Evolutionary conservation across 2,113 vertebrate genomes (phyloP).

Genomic region (Leucosticte australis): DNA sequence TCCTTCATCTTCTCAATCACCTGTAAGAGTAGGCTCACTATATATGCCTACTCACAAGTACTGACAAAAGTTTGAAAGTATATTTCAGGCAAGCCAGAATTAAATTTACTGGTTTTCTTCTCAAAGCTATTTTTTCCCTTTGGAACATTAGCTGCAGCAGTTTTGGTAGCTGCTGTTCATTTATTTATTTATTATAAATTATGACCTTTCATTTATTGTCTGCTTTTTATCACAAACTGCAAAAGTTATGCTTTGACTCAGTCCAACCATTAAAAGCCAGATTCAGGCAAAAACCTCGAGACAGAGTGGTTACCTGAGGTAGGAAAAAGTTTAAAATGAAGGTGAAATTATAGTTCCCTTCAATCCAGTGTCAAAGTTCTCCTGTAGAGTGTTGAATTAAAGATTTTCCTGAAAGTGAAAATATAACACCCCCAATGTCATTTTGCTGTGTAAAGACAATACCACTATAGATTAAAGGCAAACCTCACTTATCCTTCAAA

Average conservation of each 20-base stretch:
- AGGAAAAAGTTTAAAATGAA: background rate
- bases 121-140: background rate
- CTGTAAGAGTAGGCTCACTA: background rate
- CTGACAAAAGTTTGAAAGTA: background rate
- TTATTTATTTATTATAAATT: background rate
- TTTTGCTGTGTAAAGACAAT: background rate
- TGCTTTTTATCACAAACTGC: background rate
- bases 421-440: background rate
- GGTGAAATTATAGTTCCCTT: background rate
- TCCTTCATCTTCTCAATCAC: background rate
- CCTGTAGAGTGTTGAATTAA: background rate
- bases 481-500: background rate
- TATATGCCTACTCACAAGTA: background rate
- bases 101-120: background rate
- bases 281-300: background rate
- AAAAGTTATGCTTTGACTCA: background rate
- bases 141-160: background rate
- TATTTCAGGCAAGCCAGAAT: background rate
- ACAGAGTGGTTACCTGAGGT: background rate
- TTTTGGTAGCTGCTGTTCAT: background rate
- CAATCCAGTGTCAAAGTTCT: background rate
- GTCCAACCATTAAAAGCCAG: background rate
- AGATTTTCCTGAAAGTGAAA: background rate
- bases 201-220: background rate
- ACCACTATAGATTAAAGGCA: background rate